Conservation (phyloP, 2,888 invertebrate genomes). For the Caenorhabditis macrosperma region DNA sequence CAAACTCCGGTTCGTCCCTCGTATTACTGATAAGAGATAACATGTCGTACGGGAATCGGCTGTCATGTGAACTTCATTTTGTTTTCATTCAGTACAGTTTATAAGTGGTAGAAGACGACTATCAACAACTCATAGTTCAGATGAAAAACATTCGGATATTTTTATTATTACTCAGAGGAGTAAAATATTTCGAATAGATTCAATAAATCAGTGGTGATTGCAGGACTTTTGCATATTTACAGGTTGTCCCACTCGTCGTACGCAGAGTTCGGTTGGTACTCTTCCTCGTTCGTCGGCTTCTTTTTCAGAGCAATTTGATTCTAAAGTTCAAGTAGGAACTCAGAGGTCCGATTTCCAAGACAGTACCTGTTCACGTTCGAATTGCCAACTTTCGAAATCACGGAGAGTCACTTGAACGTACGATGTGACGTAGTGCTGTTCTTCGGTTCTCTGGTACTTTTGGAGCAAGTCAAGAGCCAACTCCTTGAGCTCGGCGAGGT, state of each 20-base stretch:
- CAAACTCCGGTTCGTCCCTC: too few relatives aligned
- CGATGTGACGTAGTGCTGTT: conserved; percentile 78
- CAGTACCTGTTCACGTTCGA: conserved; percentile 78
- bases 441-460: conserved; percentile 78
- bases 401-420: conserved; percentile 77
- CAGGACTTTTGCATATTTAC: too few relatives aligned
- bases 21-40: too few relatives aligned
- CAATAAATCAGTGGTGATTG: too few relatives aligned
- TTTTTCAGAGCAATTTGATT: conserved; percentile 73
- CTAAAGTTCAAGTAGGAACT: conserved; percentile 42
- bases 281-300: conserved; percentile 70
- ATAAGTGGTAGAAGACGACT: too few relatives aligned
- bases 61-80: too few relatives aligned
- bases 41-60: too few relatives aligned
- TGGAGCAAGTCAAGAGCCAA: conserved; percentile 77
- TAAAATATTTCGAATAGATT: too few relatives aligned
- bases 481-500: conserved; percentile 78
- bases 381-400: conserved; percentile 79
- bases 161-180: too few relatives aligned
- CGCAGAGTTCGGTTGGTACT: conserved; percentile 70
- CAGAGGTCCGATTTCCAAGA: not conserved
- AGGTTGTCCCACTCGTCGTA: conserved; percentile 79
- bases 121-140: too few relatives aligned
- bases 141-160: too few relatives aligned
- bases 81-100: too few relatives aligned